Evolutionary conservation across 2,113 vertebrate species (phyloP), one percentile per base, ranked within the genome.

Genomic region (Eubucco bourcierii): DNA sequence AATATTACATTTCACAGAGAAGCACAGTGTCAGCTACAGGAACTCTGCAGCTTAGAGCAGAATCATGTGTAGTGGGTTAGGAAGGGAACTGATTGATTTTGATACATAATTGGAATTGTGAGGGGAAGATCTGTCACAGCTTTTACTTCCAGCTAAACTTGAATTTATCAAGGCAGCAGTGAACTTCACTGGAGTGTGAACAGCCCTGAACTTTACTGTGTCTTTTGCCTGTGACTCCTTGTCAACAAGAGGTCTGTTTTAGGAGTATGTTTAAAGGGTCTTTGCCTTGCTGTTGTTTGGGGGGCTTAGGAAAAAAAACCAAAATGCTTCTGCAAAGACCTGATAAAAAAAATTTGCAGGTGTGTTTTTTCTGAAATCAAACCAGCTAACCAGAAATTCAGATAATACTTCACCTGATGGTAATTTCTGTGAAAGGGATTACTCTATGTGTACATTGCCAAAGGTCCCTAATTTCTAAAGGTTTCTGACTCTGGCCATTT

Each of bases 41-140:
- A 88, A 12, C 41, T 56, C 31, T 63, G 13, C 34, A 76, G 17
- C 33, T 80, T 55, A 44, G 18, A 68, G 73, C 58, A 84, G 60
- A 65, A 39, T 65, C 0, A 0, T 0, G 1, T 71, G 8, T 4
- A 23, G 20, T 12, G 46, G 5, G 25, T 76, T 86, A 76, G 34
- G 39, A 78, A 60, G 28, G 11, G 34, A 80, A 9, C n/a, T 74
- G 18, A 56, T 18, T 41, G 44, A 37, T 77, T 90, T 75, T 75
- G 67, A 3, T 60, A 29, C 24, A 16, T 65, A 60, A 47, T 4
- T 77, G 67, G 70, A 56, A 29, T 74, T 7, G 0, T 24, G 66
- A 76, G 28, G 63, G 37, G 29, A 61, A 77, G 71, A 46, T 25
- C 37, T 87, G 11, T 37, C 31, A 63, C 31, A 76, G n/a, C 47